phyloP scores from a whole-genome alignment of 2,797 vertebrate species.

The Dendrocincla fuliginosa region DNA sequence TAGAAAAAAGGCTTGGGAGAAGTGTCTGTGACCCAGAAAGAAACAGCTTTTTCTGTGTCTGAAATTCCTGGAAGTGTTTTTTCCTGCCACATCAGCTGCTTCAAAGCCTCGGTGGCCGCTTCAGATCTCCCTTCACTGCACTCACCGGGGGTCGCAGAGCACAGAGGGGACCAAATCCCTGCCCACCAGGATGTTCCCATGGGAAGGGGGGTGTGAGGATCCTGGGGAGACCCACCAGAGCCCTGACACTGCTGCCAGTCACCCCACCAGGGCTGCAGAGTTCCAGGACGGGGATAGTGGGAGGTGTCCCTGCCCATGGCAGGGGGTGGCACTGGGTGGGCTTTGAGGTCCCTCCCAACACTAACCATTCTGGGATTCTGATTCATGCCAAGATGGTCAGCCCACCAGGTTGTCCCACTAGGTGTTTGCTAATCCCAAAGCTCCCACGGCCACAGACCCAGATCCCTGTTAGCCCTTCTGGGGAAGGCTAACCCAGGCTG shows the following conservation, averaged over 20 bases:
- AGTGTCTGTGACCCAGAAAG: neutral
- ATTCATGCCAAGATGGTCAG: accelerated
- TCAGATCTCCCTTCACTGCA: accelerated
- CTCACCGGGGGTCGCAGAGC: neutral
- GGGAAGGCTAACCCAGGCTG: neutral
- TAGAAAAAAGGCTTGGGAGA: neutral
- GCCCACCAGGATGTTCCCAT: accelerated
- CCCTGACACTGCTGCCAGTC: accelerated
- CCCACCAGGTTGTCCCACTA: neutral
- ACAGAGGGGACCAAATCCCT: neutral
- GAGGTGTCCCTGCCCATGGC: neutral
- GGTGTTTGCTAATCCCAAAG: neutral
- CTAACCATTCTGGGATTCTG: neutral
- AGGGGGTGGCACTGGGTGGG: neutral
- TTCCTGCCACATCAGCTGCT: neutral
- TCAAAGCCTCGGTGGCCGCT: neutral
- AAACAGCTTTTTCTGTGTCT: neutral
- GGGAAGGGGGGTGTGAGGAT: neutral
- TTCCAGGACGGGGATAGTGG: neutral
- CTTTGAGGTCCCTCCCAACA: neutral
- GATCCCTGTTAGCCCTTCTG: accelerated
- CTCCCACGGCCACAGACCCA: accelerated
- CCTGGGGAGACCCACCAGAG: neutral
- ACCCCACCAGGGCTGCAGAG: neutral
- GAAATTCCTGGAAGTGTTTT: neutral